A percentile compares a stretch with the other conserved stretches of the same genome.
Conservation (phyloP, 2,888 invertebrate genomes). For the Drosophila mercatorum region DNA sequence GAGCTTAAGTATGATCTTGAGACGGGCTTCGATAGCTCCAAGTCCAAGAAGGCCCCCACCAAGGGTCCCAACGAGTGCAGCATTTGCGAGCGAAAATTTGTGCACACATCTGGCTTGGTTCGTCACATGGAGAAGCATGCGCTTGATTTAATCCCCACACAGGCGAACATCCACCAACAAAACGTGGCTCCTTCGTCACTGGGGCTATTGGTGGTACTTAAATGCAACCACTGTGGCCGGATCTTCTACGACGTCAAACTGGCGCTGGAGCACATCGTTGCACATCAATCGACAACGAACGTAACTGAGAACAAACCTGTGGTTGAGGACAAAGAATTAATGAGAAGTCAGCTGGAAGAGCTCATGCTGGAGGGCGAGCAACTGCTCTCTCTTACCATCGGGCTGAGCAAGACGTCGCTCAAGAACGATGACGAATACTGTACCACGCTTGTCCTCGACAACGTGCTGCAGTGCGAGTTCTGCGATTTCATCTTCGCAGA, state of each 20-base stretch:
- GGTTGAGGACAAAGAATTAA: neutral
- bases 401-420: slow-evolving; percentile 48
- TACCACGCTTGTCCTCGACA: slow-evolving; percentile 72
- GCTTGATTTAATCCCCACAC: slow-evolving; percentile 80
- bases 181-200: slow-evolving; percentile 37
- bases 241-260: slow-evolving; percentile 73
- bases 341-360: slow-evolving; percentile 25
- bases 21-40: slow-evolving; percentile 44
- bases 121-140: slow-evolving; percentile 85
- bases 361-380: slow-evolving; percentile 27
- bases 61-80: slow-evolving; percentile 83
- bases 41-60: slow-evolving; percentile 54
- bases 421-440: slow-evolving; percentile 25
- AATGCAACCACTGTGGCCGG: slow-evolving; percentile 82
- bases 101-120: slow-evolving; percentile 83
- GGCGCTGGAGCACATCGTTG: slow-evolving; percentile 73
- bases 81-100: slow-evolving; percentile 84
- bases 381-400: neutral
- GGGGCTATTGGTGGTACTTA: slow-evolving; percentile 75
- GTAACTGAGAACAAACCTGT: neutral
- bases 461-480: slow-evolving; percentile 87
- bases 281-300: slow-evolving; percentile 53
- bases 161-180: slow-evolving; percentile 28
- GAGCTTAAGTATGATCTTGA: slow-evolving; percentile 82
- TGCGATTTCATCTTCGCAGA: slow-evolving; percentile 87